Evolutionary conservation across 2,797 vertebrate species (phyloP), one percentile per base, ranked within the genome.

Genomic region (Neomorphus geoffroyi): DNA sequence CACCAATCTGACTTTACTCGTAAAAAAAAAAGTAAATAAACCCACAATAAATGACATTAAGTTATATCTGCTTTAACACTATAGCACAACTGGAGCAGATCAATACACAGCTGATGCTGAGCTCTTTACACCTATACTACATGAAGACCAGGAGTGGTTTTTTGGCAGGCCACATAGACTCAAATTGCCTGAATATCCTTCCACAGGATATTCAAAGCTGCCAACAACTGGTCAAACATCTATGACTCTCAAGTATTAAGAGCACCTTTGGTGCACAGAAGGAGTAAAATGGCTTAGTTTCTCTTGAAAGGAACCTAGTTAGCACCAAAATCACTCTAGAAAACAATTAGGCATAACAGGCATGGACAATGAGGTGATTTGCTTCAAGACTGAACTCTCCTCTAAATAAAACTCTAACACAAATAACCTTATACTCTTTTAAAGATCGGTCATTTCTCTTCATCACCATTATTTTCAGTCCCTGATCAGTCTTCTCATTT

Each of bases 371-470:
- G 11, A 71, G 24, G 61, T 46, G n/a, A 90, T 80, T 41, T 83
- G 69, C 64, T 78, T 78, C 32, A 60, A 77, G 88, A 77, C 21
- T 33, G 21, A 90, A 37, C 35, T 73, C 60, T 66, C 19, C 45
- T 86, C 65, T 67, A 73, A 43, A 86, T 43, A 56, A 74, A 90
- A 91, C 39, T 74, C 66, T 14, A 64, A 73, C 27, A 75, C 18
- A 70, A 82, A 82, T 7, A 93, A n/a, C 48, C 33, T 88, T 78
- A 71, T 5, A 45, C 10, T n/a, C 56, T 82, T 26, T 30, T 28
- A 67, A 85, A 78, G 22, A 23, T 53, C 70, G 94, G 50, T 54
- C 14, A 18, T 35, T 80, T n/a, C 39, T 57, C 46, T 72, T 45
- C 1, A 0, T 41, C 41, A 86, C 23, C 11, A 43, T 33, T 37